phyloP scores from a whole-genome alignment of 2,113 vertebrate species.

The Peromyscus maniculatus region DNA sequence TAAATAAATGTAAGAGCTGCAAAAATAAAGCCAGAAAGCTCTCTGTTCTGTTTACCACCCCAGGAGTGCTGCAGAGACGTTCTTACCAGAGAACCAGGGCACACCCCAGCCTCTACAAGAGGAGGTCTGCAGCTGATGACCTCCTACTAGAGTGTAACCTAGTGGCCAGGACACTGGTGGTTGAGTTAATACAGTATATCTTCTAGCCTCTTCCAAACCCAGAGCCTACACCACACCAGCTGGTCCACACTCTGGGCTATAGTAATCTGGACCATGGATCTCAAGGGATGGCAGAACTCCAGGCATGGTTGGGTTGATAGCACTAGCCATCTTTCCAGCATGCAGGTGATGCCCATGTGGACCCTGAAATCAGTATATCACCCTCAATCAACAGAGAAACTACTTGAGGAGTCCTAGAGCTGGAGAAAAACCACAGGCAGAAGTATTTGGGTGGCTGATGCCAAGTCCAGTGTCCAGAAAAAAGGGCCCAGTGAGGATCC shows the following conservation, averaged over 20 bases:
- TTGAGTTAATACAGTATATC: accelerated
- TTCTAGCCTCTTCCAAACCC: neutral
- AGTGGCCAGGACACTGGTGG: accelerated
- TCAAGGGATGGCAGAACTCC: neutral
- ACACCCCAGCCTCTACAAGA: accelerated
- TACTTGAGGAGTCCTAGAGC: neutral
- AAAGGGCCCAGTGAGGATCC: too few relatives aligned
- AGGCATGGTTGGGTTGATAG: neutral
- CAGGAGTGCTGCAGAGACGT: accelerated
- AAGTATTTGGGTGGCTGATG: neutral
- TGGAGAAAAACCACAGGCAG: neutral
- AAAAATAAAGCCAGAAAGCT: constrained; percentile 44
- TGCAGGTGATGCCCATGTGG: accelerated
- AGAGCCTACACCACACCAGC: accelerated
- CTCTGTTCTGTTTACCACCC: accelerated
- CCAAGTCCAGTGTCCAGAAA: neutral
- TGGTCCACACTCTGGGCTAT: accelerated
- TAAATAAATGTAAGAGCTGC: constrained; percentile 46
- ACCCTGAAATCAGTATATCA: too few relatives aligned
- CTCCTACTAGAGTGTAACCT: accelerated
- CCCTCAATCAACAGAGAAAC: neutral
- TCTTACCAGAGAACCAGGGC: neutral
- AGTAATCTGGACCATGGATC: accelerated
- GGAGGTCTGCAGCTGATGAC: accelerated
- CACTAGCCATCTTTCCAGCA: neutral